A percentile compares a stretch with the other conserved stretches of the same genome.
Evolutionary conservation across 2,113 vertebrate genomes (phyloP).

Genomic region (Haliaeetus leucogaster): DNA sequence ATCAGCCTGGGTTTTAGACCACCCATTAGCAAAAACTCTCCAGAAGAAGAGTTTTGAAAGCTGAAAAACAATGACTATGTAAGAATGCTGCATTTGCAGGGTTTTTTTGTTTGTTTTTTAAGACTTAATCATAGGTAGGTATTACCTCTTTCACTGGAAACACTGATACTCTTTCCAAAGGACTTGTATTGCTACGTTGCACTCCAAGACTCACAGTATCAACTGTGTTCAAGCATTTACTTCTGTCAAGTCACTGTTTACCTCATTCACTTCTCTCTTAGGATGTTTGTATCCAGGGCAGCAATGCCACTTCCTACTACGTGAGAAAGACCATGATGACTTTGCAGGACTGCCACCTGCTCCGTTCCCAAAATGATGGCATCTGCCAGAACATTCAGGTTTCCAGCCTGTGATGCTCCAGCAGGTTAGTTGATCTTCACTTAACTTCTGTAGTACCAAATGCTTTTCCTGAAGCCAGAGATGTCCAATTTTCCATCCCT

Average conservation of each 20-base stretch:
- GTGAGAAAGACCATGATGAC: background rate
- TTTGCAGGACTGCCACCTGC: background rate
- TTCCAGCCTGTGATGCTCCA: constrained; percentile 13
- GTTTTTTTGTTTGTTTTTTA: background rate
- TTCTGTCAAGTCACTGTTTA: background rate
- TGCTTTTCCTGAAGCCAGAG: background rate
- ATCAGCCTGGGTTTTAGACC: background rate
- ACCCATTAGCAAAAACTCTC: background rate
- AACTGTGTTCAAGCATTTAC: background rate
- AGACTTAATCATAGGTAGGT: background rate
- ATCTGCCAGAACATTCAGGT: constrained; percentile 7
- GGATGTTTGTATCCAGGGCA: constrained; percentile 40
- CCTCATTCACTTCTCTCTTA: background rate
- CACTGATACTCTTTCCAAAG: background rate
- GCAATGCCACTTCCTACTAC: constrained; percentile 21
- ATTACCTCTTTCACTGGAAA: background rate
- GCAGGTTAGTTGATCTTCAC: constrained; percentile 26
- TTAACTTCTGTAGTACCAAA: background rate
- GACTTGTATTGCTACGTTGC: background rate
- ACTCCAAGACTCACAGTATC: background rate
- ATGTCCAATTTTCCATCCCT: background rate
- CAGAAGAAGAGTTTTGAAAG: background rate
- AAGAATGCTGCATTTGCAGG: background rate
- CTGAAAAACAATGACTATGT: background rate
- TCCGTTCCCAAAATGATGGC: background rate